A percentile compares a stretch with the other conserved stretches of the same genome.
phyloP scores from a whole-genome alignment of 23 tunicate genomes.

The Phallusia fumigata region DNA sequence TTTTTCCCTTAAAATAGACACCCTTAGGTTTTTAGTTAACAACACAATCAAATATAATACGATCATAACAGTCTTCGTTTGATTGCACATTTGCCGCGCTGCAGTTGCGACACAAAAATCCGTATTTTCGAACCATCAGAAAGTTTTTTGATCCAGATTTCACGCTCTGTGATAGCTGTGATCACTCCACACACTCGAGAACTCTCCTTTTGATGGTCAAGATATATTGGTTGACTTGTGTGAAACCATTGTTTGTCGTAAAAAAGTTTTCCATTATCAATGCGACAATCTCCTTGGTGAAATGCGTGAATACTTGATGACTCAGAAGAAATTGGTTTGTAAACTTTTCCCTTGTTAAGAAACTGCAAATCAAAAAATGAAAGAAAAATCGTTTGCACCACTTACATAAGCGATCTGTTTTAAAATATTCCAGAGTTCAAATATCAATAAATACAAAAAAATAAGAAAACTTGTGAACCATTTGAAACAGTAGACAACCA shows the following conservation, averaged over 20 bases:
- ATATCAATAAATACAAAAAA: too few species aligned
- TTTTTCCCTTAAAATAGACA: not conserved
- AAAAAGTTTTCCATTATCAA: constrained; percentile 69
- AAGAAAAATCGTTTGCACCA: not conserved
- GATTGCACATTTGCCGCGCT: constrained; percentile 79
- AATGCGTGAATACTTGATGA: constrained; percentile 6
- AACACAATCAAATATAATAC: too few species aligned
- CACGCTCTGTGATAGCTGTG: constrained; percentile 68
- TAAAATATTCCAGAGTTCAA: too few species aligned
- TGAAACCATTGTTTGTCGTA: constrained; percentile 89
- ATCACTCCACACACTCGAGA: constrained; percentile 57
- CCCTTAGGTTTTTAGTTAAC: not conserved
- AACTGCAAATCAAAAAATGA: too few species aligned
- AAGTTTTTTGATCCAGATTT: constrained; percentile 58
- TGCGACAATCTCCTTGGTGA: constrained; percentile 56
- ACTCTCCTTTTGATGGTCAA: constrained; percentile 61
- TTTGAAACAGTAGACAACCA: too few species aligned
- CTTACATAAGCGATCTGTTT: too few species aligned
- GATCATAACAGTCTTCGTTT: constrained; percentile 33
- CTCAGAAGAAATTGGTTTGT: constrained; percentile 8
- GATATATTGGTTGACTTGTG: constrained; percentile 71
- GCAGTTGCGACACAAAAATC: constrained; percentile 67
- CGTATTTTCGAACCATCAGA: constrained; percentile 54
- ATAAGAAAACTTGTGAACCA: too few species aligned
- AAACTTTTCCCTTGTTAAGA: constrained; percentile 67